Conservation (phyloP, 2,888 invertebrate genomes). For the Micropterix aruncella region DNA sequence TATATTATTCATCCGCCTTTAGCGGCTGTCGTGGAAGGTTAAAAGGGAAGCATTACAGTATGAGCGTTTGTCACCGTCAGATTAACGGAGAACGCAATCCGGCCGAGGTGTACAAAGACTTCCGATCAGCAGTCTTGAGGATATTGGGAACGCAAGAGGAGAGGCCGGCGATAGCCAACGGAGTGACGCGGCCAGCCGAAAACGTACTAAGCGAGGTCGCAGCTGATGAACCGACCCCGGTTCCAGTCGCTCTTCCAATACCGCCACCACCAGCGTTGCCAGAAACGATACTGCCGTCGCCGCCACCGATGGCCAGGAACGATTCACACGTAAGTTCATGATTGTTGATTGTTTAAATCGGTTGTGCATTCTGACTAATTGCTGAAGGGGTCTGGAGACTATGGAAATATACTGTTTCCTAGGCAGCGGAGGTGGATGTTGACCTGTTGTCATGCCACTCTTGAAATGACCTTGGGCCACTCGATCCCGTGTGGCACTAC, state of each 20-base stretch:
- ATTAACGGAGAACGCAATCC: constrained; percentile 82
- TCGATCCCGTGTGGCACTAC: no score
- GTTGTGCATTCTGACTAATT: no score
- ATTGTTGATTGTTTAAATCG: no score
- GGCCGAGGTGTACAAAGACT: constrained; percentile 75
- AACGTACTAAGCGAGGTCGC: constrained; percentile 13
- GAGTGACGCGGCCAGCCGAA: constrained; percentile 41
- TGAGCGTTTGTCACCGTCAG: constrained; percentile 29
- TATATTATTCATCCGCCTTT: no score
- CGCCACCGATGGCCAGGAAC: no score
- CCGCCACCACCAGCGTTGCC: constrained; percentile 9
- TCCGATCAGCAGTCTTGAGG: constrained; percentile 62
- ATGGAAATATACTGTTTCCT: no score
- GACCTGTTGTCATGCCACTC: no score
- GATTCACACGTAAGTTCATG: no score
- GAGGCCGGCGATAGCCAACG: constrained; percentile 43
- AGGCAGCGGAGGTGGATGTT: no score
- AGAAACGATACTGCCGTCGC: constrained; percentile 7
- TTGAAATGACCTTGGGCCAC: no score
- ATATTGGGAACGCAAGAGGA: constrained; percentile 59
- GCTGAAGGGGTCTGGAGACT: no score
- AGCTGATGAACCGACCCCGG: constrained; percentile 16
- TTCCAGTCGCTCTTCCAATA: constrained; percentile 3
- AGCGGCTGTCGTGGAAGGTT: neutral
- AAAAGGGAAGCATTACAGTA: neutral